Base-by-base conservation (phyloP, 2,113 vertebrate genomes). In the Caloenas nicobarica region DNA sequence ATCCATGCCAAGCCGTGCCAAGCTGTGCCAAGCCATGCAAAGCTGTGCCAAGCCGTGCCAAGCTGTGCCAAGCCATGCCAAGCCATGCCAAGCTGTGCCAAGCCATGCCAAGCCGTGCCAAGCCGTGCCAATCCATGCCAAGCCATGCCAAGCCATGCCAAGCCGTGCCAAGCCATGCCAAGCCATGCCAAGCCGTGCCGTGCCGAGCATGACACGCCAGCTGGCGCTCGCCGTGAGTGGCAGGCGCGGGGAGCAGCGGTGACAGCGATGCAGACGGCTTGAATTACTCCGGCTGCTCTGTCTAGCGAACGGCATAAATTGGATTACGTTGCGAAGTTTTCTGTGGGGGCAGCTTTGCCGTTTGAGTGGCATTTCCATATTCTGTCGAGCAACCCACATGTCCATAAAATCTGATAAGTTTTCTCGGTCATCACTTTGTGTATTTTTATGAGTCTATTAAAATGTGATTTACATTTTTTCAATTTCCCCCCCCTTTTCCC, bases 391-490 rank as follows among this genome's bases (percentile, higher is more conserved):
- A 77, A 46, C 50, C 69, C 88, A 40, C 95, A 62, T 2, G 79
- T 90, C 94, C 92, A 92, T 95, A 97, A 97, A 97, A 94, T 90
- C 95, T 91, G 95, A 91, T 93, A 86, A 84, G 82, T 93, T 97
- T 96, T 95, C 95, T 88, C 34, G 92, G 93, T 84, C 95, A 93
- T 95, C 96, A 86, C 95, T 97, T 74, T 78, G 90, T 92, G 92
- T 97, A 88, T 96, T 97, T 97, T 97, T 97, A 97, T 95, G 95
- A 94, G 95, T 96, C 95, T 94, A 96, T 96, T 97, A 97, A 96
- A 97, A 96, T 93, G 93, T 81, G 92, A 96, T 96, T 96, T 97
- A 96, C 95, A 96, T 96, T 95, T 96, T 96, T 97, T 88, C 95
- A 88, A 96, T 95, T 70, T 1, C 26, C 13, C 16, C 40, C 33